Base-by-base conservation (phyloP, 1,140 invertebrate genomes). In the Drosophila bocqueti region DNA sequence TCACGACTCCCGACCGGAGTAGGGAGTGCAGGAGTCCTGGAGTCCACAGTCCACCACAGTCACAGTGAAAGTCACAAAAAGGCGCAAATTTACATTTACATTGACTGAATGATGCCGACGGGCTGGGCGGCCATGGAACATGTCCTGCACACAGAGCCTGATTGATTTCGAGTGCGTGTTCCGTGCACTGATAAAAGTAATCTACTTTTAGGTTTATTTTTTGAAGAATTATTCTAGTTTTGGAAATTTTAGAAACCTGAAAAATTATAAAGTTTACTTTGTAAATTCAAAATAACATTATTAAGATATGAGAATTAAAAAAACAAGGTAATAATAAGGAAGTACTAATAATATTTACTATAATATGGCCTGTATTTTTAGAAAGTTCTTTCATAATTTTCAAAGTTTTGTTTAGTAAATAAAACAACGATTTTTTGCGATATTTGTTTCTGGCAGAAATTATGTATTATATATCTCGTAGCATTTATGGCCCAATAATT, bases 71-170 rank as follows among this genome's bases (percentile, higher is more conserved):
- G 61, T 71, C 76, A 77, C 77, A 80, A 81, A 81, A 81, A 91
- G 85, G 82, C 85, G 84, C 69, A 90, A 90, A 90, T 90, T 90
- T 90, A 85, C 85, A 90, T 90, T 82, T 85, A 89, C 85, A 90
- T 90, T 79, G 86, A 90, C 83, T 82, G 85, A 85, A 81, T 90
- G 85, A 84, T 79, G 61, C 50, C 69, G 13, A 67, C 57, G 69
- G 68, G 40, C 64, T 46, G 63, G 61, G 71, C 54, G 55, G 52
- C 11, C 65, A 63, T 74, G 74, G 42, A 74, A 72, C 74, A 82
- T 77, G 79, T 55, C 79, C 69, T 68, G 34, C 64, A 45, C 24
- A 42, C 54, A 50, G 76, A 54, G 50, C 38, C 52, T 89, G 85
- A 90, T 90, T 90, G 85, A 90, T 90, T 85, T 82, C 82, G 63